Evolutionary conservation across 2,113 vertebrate genomes (phyloP).

Genomic region (Ochotona princeps): DNA sequence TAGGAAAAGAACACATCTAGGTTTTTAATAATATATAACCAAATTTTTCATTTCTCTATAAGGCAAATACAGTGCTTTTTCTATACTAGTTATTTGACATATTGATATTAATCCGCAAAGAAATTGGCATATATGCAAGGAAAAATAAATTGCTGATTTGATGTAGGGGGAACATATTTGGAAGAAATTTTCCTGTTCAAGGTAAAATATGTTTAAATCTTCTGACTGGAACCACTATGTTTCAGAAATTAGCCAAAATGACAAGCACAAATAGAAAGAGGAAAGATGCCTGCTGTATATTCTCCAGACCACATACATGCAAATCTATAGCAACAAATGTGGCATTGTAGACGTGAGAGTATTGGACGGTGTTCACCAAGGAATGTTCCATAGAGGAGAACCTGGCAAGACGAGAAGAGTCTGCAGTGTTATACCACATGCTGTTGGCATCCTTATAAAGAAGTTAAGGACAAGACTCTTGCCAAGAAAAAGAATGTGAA

Average conservation of each 20-base stretch:
- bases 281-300: background rate
- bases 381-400: background rate
- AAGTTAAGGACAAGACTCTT: background rate
- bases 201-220: background rate
- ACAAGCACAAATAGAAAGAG: background rate
- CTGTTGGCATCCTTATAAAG: background rate
- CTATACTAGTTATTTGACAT: background rate
- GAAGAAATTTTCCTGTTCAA: conserved; percentile 10
- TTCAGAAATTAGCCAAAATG: background rate
- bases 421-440: background rate
- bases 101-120: background rate
- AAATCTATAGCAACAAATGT: background rate
- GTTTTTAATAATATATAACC: background rate
- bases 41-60: conserved; percentile 16
- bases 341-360: background rate
- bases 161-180: background rate
- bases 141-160: conserved; percentile 9
- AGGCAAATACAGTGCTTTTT: background rate
- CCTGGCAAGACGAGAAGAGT: background rate
- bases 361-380: background rate
- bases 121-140: background rate
- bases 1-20: background rate
- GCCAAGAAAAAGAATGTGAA: background rate
- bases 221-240: background rate
- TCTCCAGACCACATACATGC: background rate